Base-by-base conservation (phyloP, 2,888 invertebrate species). In the Saturnia japonica region DNA sequence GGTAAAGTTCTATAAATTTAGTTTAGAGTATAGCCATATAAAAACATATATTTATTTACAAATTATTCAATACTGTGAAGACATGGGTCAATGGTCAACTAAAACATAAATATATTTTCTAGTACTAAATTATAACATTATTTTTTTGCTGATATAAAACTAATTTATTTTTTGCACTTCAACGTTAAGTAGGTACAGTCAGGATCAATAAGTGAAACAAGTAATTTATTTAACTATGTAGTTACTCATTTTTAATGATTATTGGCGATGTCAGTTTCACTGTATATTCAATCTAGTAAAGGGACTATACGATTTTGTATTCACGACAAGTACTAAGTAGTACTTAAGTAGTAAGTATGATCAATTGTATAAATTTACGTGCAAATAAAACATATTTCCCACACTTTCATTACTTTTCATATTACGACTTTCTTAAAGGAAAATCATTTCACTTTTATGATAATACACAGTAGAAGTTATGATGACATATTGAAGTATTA, bases 141-240 rank as follows among this genome's bases (percentile, higher is more conserved):
- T 80, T 91, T 91, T 47, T 91, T 91, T 91, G 85, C 78, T 76
- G 75, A 73, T 74, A 73, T 77, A 79, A 88, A 91, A 88, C 85
- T 90, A 89, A 91, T 91, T 90, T 88, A 88, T 88, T 91, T 91
- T 91, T 91, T 91, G 83, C 77, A 70, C 66, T 68, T 71, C 67
- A 51, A 66, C 60, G 71, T 77, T 74, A 77, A 75, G 74, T 77
- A 70, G 70, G 73, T 72, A 45, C 70, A 69, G 43, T 51, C 72
- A 72, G 70, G 72, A 72, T 68, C 66, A 70, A 74, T 70, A 72
- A 68, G 45, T 70, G 28, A 67, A 42, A 8, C 51, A 69, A 12
- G 16, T 42, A 22, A 47, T 34, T 34, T 34, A 34, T 34, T 34
- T 34, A 34, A 34, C 34, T 34, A 25, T 14, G 28, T 34, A 28